phyloP scores from a whole-genome alignment of 2,888 invertebrate genomes.

The Calameuta idolon region DNA sequence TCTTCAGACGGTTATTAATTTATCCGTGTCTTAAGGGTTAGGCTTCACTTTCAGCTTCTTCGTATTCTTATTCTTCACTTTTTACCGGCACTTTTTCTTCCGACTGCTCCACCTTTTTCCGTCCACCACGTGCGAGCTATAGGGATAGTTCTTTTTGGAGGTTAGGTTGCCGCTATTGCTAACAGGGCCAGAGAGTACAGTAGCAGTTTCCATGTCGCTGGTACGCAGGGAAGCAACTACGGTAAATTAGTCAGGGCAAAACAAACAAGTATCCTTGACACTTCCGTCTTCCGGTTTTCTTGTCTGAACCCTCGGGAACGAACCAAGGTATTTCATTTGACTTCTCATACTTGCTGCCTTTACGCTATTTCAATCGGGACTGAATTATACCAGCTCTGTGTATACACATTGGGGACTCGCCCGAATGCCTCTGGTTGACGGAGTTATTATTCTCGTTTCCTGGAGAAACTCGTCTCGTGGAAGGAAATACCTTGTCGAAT shows the following conservation, averaged over 20 bases:
- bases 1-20: neutral
- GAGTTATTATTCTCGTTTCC: slow-evolving; percentile 46
- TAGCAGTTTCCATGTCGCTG: neutral
- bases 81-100: neutral
- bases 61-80: neutral
- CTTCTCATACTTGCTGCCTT: neutral
- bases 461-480: slow-evolving; percentile 13
- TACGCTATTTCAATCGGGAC: slow-evolving; percentile 26
- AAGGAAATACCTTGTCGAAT: slow-evolving; percentile 17
- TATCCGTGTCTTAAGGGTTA: neutral
- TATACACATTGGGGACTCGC: slow-evolving; percentile 20
- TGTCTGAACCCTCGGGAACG: neutral
- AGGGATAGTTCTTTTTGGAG: neutral
- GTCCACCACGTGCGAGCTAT: neutral
- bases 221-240: neutral
- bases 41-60: neutral
- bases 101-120: neutral
- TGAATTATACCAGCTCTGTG: slow-evolving; percentile 26
- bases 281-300: slow-evolving; percentile 16
- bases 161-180: neutral
- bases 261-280: slow-evolving; percentile 23
- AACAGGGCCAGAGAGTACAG: neutral
- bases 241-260: slow-evolving; percentile 24
- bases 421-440: slow-evolving; percentile 31
- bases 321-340: neutral